Evolutionary conservation across 92 coral and sea anemone genomes (phyloP).

Genomic region (Zoanthus solanderi): DNA sequence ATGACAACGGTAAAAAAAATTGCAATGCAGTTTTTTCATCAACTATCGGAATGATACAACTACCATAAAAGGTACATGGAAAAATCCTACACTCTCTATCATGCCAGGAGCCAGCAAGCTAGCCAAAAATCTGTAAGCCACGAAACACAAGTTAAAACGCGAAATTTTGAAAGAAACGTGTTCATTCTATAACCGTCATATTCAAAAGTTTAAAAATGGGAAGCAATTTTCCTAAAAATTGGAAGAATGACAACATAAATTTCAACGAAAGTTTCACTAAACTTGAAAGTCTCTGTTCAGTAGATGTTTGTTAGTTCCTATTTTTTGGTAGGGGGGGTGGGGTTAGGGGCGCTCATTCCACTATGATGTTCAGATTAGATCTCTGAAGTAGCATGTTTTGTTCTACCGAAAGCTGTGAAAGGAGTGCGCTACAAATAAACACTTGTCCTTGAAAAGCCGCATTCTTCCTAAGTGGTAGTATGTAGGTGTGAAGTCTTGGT

Average conservation of each 20-base stretch:
- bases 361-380: background rate
- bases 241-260: slow-evolving; percentile 8
- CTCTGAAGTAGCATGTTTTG: slow-evolving; percentile 22
- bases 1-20: too few relatives aligned
- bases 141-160: background rate
- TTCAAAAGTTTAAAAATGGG: slow-evolving; percentile 15
- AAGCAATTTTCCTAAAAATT: slow-evolving; percentile 8
- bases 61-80: too few relatives aligned
- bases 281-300: slow-evolving; percentile 12
- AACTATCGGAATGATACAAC: too few relatives aligned
- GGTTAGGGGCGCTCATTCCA: background rate
- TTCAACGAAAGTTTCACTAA: slow-evolving; percentile 11
- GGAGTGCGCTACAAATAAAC: slow-evolving; percentile 15
- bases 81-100: background rate
- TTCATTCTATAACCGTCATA: slow-evolving; percentile 6
- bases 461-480: slow-evolving; percentile 17
- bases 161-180: slow-evolving; percentile 11
- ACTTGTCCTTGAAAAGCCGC: slow-evolving; percentile 14
- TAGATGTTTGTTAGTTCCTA: background rate
- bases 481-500: slow-evolving; percentile 30
- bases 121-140: slow-evolving; percentile 21
- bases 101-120: slow-evolving; percentile 3
- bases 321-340: too few relatives aligned
- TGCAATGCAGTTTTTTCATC: too few relatives aligned
- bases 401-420: background rate